Percentiles rank a stretch among this genome's conserved stretches.
phyloP scores from a whole-genome alignment of 2,797 vertebrate species.

The Valencia hispanica region DNA sequence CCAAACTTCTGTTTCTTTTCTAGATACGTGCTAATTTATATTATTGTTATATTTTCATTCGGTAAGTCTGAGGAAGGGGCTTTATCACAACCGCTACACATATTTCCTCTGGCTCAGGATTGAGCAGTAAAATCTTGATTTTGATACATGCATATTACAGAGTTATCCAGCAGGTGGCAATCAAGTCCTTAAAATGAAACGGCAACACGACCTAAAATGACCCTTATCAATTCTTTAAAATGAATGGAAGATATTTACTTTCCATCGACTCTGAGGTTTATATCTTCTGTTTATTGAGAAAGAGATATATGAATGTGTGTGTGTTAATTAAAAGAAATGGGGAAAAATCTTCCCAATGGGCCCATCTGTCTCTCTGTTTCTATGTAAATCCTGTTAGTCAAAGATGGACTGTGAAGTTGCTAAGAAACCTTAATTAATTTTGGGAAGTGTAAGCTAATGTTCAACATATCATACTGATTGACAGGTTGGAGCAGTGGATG shows the following conservation, averaged over 20 bases:
- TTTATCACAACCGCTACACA: background rate
- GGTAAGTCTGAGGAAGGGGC: background rate
- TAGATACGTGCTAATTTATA: background rate
- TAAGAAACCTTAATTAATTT: background rate
- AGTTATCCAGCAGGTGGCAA: slow-evolving; percentile 60
- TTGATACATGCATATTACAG: background rate
- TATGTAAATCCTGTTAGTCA: too few species aligned
- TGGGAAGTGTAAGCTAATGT: background rate
- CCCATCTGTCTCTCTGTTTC: background rate
- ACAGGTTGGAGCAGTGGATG: background rate
- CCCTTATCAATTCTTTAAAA: background rate
- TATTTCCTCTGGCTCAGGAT: background rate
- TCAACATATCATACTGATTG: background rate
- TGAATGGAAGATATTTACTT: background rate
- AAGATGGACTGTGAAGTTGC: background rate
- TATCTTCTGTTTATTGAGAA: background rate
- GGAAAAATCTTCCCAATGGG: background rate
- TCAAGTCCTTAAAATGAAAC: background rate
- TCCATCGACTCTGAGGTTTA: background rate
- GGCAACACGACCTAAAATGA: background rate
- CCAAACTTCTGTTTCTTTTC: background rate
- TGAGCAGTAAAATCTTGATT: background rate
- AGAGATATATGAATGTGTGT: background rate
- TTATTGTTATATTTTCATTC: background rate
- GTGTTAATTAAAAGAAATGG: background rate